phyloP scores from a whole-genome alignment of 1,140 invertebrate species.

The Microplitis demolitor region DNA sequence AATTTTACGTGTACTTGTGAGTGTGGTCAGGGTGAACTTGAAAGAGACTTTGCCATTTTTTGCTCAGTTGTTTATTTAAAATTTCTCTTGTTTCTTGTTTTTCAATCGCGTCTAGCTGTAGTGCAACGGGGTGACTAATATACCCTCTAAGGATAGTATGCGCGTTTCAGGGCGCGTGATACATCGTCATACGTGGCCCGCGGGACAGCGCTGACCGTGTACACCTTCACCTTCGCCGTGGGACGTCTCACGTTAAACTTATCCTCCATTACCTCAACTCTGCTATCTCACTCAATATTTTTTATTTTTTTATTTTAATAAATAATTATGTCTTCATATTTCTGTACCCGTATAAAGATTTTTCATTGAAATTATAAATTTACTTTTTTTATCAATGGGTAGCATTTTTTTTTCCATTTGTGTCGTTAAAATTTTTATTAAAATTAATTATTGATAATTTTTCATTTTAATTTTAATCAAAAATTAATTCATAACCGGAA shows the following conservation, averaged over 20 bases:
- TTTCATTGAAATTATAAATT: too few species aligned
- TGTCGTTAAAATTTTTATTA: too few species aligned
- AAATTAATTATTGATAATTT: too few species aligned
- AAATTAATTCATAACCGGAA: too few species aligned
- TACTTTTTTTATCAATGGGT: too few species aligned
- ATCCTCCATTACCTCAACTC: constrained; percentile 37
- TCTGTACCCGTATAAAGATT: too few species aligned
- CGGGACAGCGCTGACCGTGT: constrained; percentile 7
- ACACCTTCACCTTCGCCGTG: constrained; percentile 34
- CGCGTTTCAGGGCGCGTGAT: constrained; percentile 43
- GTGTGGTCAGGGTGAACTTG: too few species aligned
- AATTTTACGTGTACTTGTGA: too few species aligned
- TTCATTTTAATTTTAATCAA: too few species aligned
- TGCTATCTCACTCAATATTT: constrained; percentile 1
- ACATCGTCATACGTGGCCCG: constrained; percentile 37
- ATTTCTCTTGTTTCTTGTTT: background rate
- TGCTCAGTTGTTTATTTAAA: too few species aligned
- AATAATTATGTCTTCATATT: background rate
- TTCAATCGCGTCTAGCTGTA: constrained; percentile 32
- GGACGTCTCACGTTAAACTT: constrained; percentile 45
- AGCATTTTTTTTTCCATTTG: too few species aligned
- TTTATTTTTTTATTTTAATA: background rate
- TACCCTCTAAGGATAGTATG: constrained; percentile 30
- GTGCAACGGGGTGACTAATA: constrained; percentile 44
- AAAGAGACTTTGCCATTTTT: too few species aligned